phyloP scores from a whole-genome alignment of 2,797 vertebrate genomes.

The Phataginus tetradactyla region DNA sequence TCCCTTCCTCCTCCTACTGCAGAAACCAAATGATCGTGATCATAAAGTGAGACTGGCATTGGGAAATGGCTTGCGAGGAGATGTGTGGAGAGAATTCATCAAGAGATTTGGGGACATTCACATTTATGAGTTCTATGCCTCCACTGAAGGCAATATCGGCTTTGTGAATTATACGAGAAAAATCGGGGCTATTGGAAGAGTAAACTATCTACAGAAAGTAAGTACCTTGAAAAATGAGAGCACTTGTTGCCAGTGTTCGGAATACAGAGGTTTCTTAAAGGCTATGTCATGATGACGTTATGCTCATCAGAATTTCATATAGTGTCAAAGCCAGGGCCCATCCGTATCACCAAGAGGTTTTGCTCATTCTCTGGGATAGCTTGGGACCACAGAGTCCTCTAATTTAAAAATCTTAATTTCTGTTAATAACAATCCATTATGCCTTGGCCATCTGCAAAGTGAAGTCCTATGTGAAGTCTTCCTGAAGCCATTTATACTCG shows the following conservation, averaged over 20 bases:
- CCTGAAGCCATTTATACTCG: neutral
- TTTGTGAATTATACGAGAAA: slow-evolving; percentile 92
- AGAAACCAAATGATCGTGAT: slow-evolving; percentile 89
- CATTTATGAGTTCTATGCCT: slow-evolving; percentile 91
- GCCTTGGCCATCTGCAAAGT: neutral
- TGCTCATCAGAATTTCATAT: neutral
- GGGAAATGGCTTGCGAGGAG: slow-evolving; percentile 90
- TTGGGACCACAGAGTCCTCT: neutral
- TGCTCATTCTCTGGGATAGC: neutral
- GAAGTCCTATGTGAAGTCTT: neutral
- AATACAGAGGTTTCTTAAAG: neutral
- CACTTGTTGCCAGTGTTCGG: neutral
- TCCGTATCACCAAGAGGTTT: neutral
- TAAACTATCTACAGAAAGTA: slow-evolving; percentile 89
- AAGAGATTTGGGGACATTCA: slow-evolving; percentile 89
- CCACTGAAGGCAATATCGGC: slow-evolving; percentile 92
- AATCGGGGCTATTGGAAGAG: slow-evolving; percentile 90
- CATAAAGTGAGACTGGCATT: slow-evolving; percentile 90
- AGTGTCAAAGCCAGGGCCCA: neutral
- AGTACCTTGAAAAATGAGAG: slow-evolving; percentile 24
- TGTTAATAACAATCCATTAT: neutral
- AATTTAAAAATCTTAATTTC: neutral
- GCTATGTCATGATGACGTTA: neutral
- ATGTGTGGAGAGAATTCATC: slow-evolving; percentile 92
- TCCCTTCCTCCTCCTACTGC: slow-evolving; percentile 19